A percentile compares a stretch with the other conserved stretches of the same genome.
Evolutionary conservation across 2,113 vertebrate genomes (phyloP).

Genomic region (Hippocampus comes): DNA sequence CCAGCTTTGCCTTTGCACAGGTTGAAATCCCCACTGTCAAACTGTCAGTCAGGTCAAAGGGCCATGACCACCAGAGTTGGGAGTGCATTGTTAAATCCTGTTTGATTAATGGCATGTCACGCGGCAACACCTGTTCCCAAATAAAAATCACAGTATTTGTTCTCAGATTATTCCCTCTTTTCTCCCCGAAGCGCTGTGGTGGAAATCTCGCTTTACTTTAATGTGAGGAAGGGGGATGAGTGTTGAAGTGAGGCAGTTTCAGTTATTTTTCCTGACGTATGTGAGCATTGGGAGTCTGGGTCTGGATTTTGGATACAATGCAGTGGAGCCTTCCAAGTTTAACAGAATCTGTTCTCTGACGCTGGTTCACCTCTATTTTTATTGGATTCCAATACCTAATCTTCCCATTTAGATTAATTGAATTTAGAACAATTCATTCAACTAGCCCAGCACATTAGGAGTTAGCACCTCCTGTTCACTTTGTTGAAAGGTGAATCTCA

Average conservation of each 20-base stretch:
- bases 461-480: too few species aligned
- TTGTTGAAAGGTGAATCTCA: too few species aligned
- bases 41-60: slow-evolving; percentile 44
- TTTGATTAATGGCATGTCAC: slow-evolving; percentile 64
- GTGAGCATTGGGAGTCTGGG: slow-evolving; percentile 37
- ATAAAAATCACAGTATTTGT: slow-evolving; percentile 31
- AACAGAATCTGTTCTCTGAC: not conserved
- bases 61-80: slow-evolving; percentile 32
- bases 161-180: slow-evolving; percentile 7
- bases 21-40: slow-evolving; percentile 36
- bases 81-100: slow-evolving; percentile 54
- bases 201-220: slow-evolving; percentile 4
- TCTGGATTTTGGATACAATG: slow-evolving; percentile 17
- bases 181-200: not conserved
- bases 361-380: slow-evolving; percentile 15
- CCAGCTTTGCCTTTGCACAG: slow-evolving; percentile 21
- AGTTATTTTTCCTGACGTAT: slow-evolving; percentile 41
- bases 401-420: too few species aligned
- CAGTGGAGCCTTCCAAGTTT: not conserved
- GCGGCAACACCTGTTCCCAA: slow-evolving; percentile 55
- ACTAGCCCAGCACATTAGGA: too few species aligned
- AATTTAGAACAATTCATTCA: too few species aligned
- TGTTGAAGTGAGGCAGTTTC: slow-evolving; percentile 6
- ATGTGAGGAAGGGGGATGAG: not conserved
- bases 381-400: not conserved